A percentile compares a stretch with the other conserved stretches of the same genome.
phyloP scores from a whole-genome alignment of 2,113 vertebrate genomes.

The Chrysemys picta region DNA sequence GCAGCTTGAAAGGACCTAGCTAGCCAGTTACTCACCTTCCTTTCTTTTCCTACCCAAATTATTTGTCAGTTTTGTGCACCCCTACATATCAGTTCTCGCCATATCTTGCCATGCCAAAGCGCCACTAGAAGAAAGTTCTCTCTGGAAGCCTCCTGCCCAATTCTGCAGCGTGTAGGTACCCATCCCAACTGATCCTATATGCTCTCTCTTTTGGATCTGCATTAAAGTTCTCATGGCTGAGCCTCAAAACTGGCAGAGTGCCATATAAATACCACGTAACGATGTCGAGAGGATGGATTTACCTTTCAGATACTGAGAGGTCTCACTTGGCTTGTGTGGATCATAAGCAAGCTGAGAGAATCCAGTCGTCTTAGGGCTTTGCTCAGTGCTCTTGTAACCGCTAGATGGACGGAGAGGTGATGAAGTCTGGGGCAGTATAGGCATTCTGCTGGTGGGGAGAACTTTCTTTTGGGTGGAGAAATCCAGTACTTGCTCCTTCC shows the following conservation, averaged over 20 bases:
- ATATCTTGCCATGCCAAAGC: background rate
- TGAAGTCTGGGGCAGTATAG: background rate
- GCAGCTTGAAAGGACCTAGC: background rate
- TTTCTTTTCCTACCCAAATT: background rate
- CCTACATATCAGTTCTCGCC: background rate
- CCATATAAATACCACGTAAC: fast-evolving
- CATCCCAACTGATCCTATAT: background rate
- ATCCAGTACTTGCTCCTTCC: background rate
- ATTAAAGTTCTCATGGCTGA: background rate
- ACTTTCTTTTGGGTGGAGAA: background rate
- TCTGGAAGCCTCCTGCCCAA: background rate
- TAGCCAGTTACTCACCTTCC: background rate
- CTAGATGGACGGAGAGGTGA: background rate
- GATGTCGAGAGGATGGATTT: background rate
- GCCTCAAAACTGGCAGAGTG: background rate
- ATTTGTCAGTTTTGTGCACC: background rate
- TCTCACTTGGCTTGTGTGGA: fast-evolving
- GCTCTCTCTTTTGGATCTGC: background rate
- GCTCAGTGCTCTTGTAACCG: background rate
- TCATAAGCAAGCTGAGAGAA: background rate
- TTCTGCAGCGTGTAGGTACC: too few relatives aligned
- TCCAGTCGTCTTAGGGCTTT: fast-evolving
- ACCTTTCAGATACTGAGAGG: constrained; percentile 20
- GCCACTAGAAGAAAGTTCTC: background rate
- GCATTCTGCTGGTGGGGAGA: fast-evolving